Evolutionary conservation across 2,888 invertebrate genomes (phyloP).

Genomic region (Lasioglossum pauxillum): DNA sequence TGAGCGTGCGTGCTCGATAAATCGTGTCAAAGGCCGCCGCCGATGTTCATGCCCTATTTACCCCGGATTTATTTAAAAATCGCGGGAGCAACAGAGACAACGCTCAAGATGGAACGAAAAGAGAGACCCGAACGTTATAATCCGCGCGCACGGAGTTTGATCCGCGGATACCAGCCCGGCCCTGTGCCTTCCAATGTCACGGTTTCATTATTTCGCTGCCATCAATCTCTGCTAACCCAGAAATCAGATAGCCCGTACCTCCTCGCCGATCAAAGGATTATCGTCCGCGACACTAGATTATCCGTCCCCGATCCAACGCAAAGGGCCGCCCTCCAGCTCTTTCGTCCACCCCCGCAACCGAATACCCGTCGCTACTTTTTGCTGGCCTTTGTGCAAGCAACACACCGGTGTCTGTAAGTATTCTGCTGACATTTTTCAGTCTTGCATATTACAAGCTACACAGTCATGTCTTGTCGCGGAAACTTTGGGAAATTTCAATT

Average conservation of each 20-base stretch:
- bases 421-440: too few species aligned
- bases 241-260: slow-evolving; percentile 35
- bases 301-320: not conserved
- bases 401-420: too few species aligned
- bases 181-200: slow-evolving; percentile 21
- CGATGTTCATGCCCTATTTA: slow-evolving; percentile 58
- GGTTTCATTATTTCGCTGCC: slow-evolving; percentile 20
- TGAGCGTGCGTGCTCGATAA: slow-evolving; percentile 50
- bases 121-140: not conserved
- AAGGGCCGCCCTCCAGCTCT: not conserved
- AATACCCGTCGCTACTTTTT: not conserved
- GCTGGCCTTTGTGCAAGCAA: not conserved
- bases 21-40: slow-evolving; percentile 62
- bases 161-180: not conserved
- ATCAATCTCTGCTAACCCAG: slow-evolving; percentile 37
- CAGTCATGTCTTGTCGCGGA: too few species aligned
- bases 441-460: too few species aligned
- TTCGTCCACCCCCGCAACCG: not conserved
- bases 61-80: slow-evolving; percentile 47
- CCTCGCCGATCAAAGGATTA: slow-evolving; percentile 33
- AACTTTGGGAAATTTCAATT: too few species aligned
- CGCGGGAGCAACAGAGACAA: not conserved
- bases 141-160: not conserved
- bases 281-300: slow-evolving; percentile 8
- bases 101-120: not conserved